phyloP scores from a whole-genome alignment of 2,797 vertebrate species.

The Mergus octosetaceus region DNA sequence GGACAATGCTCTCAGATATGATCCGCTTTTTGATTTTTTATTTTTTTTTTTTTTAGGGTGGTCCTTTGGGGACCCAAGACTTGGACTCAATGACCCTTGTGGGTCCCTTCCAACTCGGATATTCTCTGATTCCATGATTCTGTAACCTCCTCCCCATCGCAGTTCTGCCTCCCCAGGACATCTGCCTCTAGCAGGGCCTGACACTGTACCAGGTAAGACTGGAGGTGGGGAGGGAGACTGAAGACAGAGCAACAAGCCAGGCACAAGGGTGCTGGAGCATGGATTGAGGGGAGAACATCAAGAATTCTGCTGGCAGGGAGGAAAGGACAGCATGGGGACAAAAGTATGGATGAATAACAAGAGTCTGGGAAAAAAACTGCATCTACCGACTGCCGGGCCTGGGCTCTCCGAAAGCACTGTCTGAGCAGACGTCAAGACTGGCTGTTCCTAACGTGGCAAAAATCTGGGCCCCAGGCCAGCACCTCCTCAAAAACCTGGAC shows the following conservation, averaged over 20 bases:
- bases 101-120: too few species aligned
- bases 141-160: not conserved
- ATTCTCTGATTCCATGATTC: too few species aligned
- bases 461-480: constrained; percentile 23
- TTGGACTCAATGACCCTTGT: too few species aligned
- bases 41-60: too few species aligned
- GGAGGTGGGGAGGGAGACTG: not conserved
- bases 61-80: too few species aligned
- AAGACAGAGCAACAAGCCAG: not conserved
- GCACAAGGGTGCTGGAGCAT: not conserved
- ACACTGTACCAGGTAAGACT: not conserved
- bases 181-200: not conserved
- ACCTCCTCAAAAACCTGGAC: not conserved
- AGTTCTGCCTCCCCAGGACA: not conserved
- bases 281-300: not conserved
- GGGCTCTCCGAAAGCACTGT: not conserved
- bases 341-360: not conserved
- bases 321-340: not conserved
- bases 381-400: not conserved
- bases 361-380: constrained; percentile 35
- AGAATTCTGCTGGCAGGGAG: not conserved
- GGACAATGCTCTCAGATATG: too few species aligned
- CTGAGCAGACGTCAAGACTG: constrained; percentile 10
- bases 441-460: not conserved
- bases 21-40: too few species aligned